Conservation (phyloP, 2,797 vertebrate genomes). For the Pangasius larnaudii region DNA sequence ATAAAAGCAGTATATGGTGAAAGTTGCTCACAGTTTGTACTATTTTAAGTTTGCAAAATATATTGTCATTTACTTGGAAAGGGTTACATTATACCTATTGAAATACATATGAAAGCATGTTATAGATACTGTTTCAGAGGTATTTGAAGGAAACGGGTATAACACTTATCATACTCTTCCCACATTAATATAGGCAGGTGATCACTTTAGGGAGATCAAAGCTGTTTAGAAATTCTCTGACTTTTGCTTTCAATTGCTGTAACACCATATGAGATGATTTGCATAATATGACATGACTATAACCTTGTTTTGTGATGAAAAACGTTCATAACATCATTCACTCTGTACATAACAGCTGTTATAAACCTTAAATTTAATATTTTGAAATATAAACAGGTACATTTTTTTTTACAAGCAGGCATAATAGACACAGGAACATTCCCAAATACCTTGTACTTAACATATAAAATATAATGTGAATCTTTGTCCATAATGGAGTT, state of each 20-base stretch:
- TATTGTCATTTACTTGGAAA: not conserved
- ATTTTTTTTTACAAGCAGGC: not conserved
- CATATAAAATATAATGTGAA: too few species aligned
- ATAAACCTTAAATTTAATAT: not conserved
- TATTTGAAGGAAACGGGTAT: not conserved
- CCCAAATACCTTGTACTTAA: not conserved
- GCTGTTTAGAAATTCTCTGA: not conserved
- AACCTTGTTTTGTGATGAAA: not conserved
- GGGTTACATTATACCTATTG: not conserved
- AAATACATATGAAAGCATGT: not conserved
- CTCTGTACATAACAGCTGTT: not conserved
- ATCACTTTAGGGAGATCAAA: not conserved
- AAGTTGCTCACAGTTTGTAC: not conserved
- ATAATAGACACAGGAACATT: not conserved
- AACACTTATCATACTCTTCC: not conserved
- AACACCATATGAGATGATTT: not conserved
- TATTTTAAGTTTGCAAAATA: not conserved
- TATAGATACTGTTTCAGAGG: not conserved
- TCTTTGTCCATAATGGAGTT: not conserved
- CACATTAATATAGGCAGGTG: not conserved
- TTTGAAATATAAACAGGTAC: not conserved
- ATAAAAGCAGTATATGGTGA: not conserved
- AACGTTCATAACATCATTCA: not conserved
- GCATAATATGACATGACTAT: not conserved
- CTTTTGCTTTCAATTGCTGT: not conserved